A percentile compares a stretch with the other conserved stretches of the same genome.
These are phyloP conservation scores for Nebria salina DNA, from an alignment of 2,888 invertebrate genomes.

Conservation along the genomic window DNA sequence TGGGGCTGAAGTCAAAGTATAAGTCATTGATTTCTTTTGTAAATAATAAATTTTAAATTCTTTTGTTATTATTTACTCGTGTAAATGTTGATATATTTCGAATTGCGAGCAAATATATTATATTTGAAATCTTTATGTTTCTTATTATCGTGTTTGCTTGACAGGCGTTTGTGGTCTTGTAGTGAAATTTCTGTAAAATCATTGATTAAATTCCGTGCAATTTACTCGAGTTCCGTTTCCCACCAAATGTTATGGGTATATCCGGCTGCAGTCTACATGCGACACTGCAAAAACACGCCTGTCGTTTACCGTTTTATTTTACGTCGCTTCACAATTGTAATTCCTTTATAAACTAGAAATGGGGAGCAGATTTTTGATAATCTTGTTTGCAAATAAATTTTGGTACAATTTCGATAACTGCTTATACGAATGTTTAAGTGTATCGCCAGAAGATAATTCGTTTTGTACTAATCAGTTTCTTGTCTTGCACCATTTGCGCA, in stretches of 20 bases:
- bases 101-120: background rate
- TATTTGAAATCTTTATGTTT: background rate
- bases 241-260: background rate
- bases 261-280: background rate
- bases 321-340: background rate
- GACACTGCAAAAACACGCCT: background rate
- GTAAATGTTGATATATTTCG: too few species aligned
- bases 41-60: too few species aligned
- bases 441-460: too few species aligned
- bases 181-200: conserved; percentile 14
- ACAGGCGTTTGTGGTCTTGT: background rate
- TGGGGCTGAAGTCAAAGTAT: background rate
- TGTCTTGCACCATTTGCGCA: too few species aligned
- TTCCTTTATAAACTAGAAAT: background rate
- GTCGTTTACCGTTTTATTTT: background rate
- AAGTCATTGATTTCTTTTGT: background rate
- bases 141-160: background rate
- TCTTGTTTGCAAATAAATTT: background rate
- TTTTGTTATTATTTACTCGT: too few species aligned
- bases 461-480: too few species aligned
- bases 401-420: too few species aligned
- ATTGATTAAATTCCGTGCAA: conserved; percentile 12
- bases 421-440: too few species aligned
- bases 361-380: background rate
- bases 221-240: background rate